A percentile compares a stretch with the other conserved stretches of the same genome.
phyloP scores from a whole-genome alignment of 2,888 invertebrate genomes.

The Nomada ferruginata region DNA sequence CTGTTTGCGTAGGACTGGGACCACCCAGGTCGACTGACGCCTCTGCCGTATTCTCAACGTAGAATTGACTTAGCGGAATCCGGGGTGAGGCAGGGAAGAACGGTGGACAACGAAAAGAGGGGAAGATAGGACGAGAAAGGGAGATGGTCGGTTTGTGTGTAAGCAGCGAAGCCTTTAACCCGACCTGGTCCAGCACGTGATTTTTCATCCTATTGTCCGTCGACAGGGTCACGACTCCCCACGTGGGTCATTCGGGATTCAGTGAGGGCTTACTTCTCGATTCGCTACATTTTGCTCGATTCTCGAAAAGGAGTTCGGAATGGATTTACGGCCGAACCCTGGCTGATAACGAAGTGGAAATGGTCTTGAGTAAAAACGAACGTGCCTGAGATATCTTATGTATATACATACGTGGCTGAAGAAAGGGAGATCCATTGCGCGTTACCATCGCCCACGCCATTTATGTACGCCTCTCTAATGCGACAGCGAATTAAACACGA shows the following conservation, averaged over 20 bases:
- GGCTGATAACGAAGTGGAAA: neutral
- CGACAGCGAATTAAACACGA: too few relatives aligned
- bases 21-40: conserved; percentile 80
- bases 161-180: conserved; percentile 69
- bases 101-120: conserved; percentile 26
- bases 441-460: too few relatives aligned
- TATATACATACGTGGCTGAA: too few relatives aligned
- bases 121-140: conserved; percentile 41
- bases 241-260: conserved; percentile 55
- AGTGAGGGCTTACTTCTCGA: conserved; percentile 49
- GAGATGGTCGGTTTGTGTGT: conserved; percentile 40
- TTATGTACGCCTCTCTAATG: too few relatives aligned
- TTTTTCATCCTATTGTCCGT: conserved; percentile 78
- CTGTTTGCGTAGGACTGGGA: conserved; percentile 82
- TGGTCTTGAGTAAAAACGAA: neutral
- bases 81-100: conserved; percentile 45
- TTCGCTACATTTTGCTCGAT: conserved; percentile 18
- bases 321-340: neutral
- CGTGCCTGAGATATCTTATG: neutral
- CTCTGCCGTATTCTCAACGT: conserved; percentile 75
- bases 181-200: conserved; percentile 69
- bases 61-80: conserved; percentile 81
- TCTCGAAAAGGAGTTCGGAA: neutral
- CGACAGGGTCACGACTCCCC: conserved; percentile 72
- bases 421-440: too few relatives aligned